Base-by-base conservation (phyloP, 2,888 invertebrate species). In the Uloborus plumipes region DNA sequence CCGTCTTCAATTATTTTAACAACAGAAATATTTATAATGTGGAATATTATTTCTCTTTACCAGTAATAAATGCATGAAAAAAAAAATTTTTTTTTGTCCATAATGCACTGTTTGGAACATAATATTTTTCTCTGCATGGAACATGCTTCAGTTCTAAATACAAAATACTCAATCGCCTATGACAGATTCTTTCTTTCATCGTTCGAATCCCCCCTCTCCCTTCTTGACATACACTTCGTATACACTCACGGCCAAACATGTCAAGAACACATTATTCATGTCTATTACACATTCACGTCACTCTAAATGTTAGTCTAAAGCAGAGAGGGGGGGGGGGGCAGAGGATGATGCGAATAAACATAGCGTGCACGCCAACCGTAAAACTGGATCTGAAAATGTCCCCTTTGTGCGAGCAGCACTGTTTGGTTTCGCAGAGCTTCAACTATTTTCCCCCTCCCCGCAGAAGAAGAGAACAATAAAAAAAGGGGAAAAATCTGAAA, bases 251-350 rank as follows among this genome's bases (percentile, higher is more conserved):
- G 15, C 71, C 50, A 61, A 26, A 50, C 71, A 72, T 49, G 71
- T 62, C 51, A 61, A 50, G 51, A 61, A 61, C 49, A 49, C 61
- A 72, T 70, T 59, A 70, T 59, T 59, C 53, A 70, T 20, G 55
- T 70, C 59, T 55, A 59, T 72, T 72, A 20, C 49, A 51, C 31
- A 72, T 72, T 72, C 71, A 72, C 50, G 31, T 62, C 61, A 72
- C n/a, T 50, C 39, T 39, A 39, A 39, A 39, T 9, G 39, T 39
- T 39, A 39, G 7, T 39, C 49, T n/a, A 14, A n/a, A 65, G 50
- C 2, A 20, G 20, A 47, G 22, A 47, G 7, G 3, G 20, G 15
- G 11, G 49, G n/a, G 22, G 9, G 39, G 70, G 47, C 16, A 18
- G 20, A 15, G 11, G 50, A 15, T 31, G 49, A 9, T 18, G 55